phyloP scores from a whole-genome alignment of 2,113 vertebrate genomes.

The sheep (Ovis aries) region ARS-UI_Ramb_v3.0 NC_056074.1:7869501-7870000 shows the following conservation, averaged over 20 bases:
- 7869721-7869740: background rate
- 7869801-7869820: background rate
- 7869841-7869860: background rate
- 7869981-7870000: background rate
- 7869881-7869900: background rate
- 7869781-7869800: background rate
- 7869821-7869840: background rate
- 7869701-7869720: slow-evolving; percentile 61
- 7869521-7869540: slow-evolving; percentile 65
- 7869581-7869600: slow-evolving; percentile 77
- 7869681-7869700: slow-evolving; percentile 68
- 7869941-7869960: background rate
- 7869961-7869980: background rate
- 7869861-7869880: background rate
- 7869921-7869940: background rate
- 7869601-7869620: slow-evolving; percentile 81
- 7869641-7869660: slow-evolving; percentile 73
- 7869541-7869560: slow-evolving; percentile 77
- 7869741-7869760: background rate
- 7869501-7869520: slow-evolving; percentile 63
- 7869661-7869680: slow-evolving; percentile 76
- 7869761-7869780: background rate
- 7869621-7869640: slow-evolving; percentile 74
- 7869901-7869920: background rate
- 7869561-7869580: slow-evolving; percentile 84